These are phyloP conservation scores for Tenthredo mesomela DNA, from an alignment of 2,888 invertebrate species.

Conservation along the genomic window DNA sequence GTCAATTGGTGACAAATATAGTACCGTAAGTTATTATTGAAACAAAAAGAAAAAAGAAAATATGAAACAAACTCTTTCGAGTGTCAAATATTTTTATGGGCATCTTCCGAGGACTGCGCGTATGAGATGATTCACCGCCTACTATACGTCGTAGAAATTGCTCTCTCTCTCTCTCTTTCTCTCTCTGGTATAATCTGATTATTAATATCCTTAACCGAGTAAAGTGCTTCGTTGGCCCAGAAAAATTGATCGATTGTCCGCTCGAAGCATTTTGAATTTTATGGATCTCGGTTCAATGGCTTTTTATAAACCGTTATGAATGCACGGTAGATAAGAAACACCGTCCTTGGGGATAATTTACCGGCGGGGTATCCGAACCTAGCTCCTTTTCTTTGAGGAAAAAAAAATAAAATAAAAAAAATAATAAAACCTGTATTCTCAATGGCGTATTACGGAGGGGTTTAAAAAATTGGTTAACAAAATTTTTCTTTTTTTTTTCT, in stretches of 20 bases:
- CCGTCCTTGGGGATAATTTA: slow-evolving; percentile 38
- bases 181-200: slow-evolving; percentile 3
- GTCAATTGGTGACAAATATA: not conserved
- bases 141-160: not conserved
- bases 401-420: not conserved
- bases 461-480: not conserved
- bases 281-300: slow-evolving; percentile 45
- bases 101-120: not conserved
- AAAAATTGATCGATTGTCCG: slow-evolving; percentile 29
- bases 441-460: not conserved
- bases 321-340: slow-evolving; percentile 25
- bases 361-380: not conserved
- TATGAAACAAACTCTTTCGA: not conserved
- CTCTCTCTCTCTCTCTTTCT: not conserved
- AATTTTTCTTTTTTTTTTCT: not conserved
- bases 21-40: not conserved
- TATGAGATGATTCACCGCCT: slow-evolving; percentile 5
- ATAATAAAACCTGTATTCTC: too few species aligned
- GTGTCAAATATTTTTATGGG: not conserved
- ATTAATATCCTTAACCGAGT: slow-evolving; percentile 36
- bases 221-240: slow-evolving; percentile 39
- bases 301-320: slow-evolving; percentile 47
- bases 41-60: not conserved
- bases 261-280: slow-evolving; percentile 42
- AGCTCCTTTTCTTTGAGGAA: not conserved